These are phyloP conservation scores for Oryzias curvinotus DNA, from an alignment of 2,113 vertebrate species.

Conservation along the genomic window DNA sequence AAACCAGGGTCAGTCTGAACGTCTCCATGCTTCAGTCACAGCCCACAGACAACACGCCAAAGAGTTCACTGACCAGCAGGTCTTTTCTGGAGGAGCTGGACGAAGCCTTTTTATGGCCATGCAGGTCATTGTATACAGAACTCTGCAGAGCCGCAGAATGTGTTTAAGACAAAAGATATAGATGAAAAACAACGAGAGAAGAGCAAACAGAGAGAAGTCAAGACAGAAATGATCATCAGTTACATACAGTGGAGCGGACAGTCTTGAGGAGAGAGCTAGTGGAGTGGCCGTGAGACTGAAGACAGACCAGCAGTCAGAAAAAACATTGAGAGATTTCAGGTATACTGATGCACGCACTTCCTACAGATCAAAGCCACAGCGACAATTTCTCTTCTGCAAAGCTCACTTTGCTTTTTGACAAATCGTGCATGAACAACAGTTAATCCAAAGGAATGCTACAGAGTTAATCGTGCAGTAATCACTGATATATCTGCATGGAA, in stretches of 20 bases:
- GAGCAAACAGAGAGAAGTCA: background rate
- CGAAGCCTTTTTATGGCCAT: conserved; percentile 77
- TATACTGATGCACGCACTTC: too few species aligned
- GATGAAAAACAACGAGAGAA: conserved; percentile 6
- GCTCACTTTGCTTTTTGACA: too few species aligned
- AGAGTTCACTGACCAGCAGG: conserved; percentile 84
- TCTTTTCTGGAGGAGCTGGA: conserved; percentile 80
- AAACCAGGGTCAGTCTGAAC: conserved; percentile 23
- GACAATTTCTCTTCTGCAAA: too few species aligned
- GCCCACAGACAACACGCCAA: conserved; percentile 1
- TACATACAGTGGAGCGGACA: conserved; percentile 82
- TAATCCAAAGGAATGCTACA: too few species aligned
- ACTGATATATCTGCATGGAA: too few species aligned
- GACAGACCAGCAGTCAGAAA: conserved; percentile 47
- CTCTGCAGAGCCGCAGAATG: conserved; percentile 72
- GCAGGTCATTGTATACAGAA: conserved; percentile 82
- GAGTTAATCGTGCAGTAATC: too few species aligned
- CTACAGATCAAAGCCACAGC: too few species aligned
- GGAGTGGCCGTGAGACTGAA: conserved; percentile 73
- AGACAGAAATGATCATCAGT: background rate
- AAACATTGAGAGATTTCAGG: background rate
- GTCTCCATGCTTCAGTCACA: conserved; percentile 27
- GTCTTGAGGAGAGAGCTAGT: conserved; percentile 73
- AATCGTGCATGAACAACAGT: too few species aligned
- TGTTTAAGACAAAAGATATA: conserved; percentile 1